Evolutionary conservation across 2,113 vertebrate species (phyloP).

Genomic region (Corvus cornix): DNA sequence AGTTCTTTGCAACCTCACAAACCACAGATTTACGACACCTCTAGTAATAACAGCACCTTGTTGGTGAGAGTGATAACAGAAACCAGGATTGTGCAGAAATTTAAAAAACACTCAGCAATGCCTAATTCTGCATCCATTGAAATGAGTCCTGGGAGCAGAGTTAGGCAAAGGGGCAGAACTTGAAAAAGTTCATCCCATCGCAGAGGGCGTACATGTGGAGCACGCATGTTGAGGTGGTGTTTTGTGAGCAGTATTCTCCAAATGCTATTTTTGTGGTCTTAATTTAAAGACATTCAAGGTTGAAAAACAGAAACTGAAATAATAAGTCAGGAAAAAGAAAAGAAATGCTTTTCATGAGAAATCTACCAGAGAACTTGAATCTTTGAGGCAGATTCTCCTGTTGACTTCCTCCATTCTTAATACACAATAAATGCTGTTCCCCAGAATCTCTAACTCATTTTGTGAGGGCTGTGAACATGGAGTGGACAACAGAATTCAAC

Average conservation of each 20-base stretch:
- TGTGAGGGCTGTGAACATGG: neutral
- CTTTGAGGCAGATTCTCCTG: neutral
- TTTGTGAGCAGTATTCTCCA: neutral
- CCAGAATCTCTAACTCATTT: neutral
- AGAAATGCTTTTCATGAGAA: neutral
- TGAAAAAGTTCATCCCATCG: neutral
- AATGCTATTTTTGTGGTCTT: neutral
- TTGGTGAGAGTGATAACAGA: neutral
- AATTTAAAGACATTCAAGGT: neutral
- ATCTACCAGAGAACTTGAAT: neutral
- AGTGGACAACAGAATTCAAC: constrained; percentile 27
- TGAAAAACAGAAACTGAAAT: neutral
- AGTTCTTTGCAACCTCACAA: neutral
- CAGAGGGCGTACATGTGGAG: fast-evolving
- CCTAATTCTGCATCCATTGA: neutral
- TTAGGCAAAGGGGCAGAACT: neutral
- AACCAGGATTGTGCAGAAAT: neutral
- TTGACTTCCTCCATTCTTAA: neutral
- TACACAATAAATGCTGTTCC: neutral
- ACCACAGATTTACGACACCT: neutral
- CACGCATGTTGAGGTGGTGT: fast-evolving
- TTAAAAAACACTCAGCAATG: neutral
- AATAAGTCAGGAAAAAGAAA: neutral
- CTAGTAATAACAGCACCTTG: neutral
- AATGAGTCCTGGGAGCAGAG: neutral